phyloP scores from a whole-genome alignment of 2,797 vertebrate genomes.

The Yasuhikotakia modesta region DNA sequence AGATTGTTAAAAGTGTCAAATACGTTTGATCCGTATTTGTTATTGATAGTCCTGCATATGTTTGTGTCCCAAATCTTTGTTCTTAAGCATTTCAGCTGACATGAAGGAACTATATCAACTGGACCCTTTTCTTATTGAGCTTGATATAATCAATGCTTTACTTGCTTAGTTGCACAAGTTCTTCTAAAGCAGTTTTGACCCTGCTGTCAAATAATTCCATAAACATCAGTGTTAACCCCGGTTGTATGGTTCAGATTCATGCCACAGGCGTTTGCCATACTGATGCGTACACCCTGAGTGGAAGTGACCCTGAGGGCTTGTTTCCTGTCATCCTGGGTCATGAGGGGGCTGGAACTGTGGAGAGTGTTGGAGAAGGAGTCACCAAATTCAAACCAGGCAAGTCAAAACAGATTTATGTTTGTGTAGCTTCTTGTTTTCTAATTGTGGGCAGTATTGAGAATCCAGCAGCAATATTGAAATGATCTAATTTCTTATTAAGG shows the following conservation, averaged over 20 bases:
- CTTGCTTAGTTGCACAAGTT: neutral
- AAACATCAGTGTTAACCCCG: neutral
- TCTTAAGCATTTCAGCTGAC: neutral
- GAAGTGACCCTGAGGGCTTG: slow-evolving; percentile 89
- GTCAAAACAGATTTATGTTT: neutral
- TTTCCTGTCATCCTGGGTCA: slow-evolving; percentile 96
- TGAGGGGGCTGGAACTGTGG: slow-evolving; percentile 91
- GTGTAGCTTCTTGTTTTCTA: neutral
- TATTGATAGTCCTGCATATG: neutral
- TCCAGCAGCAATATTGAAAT: neutral
- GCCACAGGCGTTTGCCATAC: slow-evolving; percentile 96
- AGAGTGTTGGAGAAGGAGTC: slow-evolving; percentile 94
- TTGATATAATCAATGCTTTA: neutral
- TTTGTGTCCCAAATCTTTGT: neutral
- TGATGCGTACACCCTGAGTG: slow-evolving; percentile 92
- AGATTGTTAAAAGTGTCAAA: neutral
- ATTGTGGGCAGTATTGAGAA: slow-evolving; percentile 10
- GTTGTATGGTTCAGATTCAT: slow-evolving; percentile 76
- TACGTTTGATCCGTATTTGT: neutral
- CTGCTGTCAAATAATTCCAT: neutral
- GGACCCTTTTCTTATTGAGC: neutral
- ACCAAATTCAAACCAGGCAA: slow-evolving; percentile 90
- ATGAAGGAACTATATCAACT: neutral
- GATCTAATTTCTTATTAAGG: slow-evolving; percentile 69
- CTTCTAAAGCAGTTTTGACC: slow-evolving; percentile 6